Conservation (phyloP, 2,797 vertebrate species). For the Spea hammondii region DNA sequence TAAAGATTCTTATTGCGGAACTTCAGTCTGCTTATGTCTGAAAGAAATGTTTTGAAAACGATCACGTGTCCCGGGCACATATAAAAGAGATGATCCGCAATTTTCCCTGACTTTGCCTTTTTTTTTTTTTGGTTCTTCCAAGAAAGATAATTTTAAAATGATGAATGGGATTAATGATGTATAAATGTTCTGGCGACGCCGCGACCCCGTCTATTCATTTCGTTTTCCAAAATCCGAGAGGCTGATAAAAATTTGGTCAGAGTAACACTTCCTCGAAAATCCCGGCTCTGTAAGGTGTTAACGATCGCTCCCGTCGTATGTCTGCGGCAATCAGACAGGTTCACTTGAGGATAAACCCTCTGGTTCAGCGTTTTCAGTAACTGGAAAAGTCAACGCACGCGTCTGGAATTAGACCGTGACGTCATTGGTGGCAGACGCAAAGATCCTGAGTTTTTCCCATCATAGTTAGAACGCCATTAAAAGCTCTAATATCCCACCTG, state of each 20-base stretch:
- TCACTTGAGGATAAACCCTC: neutral
- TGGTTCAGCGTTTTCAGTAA: neutral
- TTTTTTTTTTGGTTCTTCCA: conserved; percentile 20
- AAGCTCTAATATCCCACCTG: too few relatives aligned
- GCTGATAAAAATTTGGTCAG: neutral
- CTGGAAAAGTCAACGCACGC: too few relatives aligned
- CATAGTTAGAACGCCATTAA: too few relatives aligned
- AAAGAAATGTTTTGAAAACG: conserved; percentile 29
- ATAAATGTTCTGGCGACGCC: conserved; percentile 1
- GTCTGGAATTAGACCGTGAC: too few relatives aligned
- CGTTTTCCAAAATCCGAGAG: conserved; percentile 10
- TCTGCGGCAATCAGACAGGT: neutral
- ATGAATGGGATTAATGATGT: conserved; percentile 5
- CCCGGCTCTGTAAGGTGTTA: neutral
- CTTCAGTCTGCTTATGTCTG: conserved; percentile 34
- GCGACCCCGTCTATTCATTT: neutral
- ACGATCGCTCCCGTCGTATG: neutral
- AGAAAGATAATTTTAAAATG: conserved; percentile 23
- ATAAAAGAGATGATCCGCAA: neutral
- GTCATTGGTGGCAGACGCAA: too few relatives aligned
- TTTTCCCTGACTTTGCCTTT: conserved; percentile 18
- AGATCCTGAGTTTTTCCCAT: too few relatives aligned
- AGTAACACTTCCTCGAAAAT: conserved; percentile 1
- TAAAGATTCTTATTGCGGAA: conserved; percentile 38
- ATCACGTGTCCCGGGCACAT: conserved; percentile 35